phyloP scores from a whole-genome alignment of 2,113 vertebrate genomes.

The Saguinus midas region DNA sequence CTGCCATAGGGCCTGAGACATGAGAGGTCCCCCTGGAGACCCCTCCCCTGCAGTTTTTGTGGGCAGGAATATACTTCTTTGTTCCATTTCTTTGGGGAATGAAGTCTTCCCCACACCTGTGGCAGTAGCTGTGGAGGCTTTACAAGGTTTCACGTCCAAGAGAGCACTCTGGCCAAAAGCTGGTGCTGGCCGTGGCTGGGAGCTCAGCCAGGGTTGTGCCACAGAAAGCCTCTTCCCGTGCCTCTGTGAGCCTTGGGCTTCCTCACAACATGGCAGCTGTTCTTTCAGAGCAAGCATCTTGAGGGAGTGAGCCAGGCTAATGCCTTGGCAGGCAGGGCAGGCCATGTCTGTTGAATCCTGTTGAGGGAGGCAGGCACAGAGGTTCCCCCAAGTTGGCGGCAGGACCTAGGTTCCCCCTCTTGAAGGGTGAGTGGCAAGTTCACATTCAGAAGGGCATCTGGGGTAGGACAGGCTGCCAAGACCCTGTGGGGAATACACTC shows the following conservation, averaged over 20 bases:
- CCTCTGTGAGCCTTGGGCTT: background rate
- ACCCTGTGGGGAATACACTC: too few relatives aligned
- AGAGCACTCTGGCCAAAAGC: rapidly evolving
- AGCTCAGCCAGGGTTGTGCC: background rate
- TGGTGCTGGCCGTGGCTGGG: background rate
- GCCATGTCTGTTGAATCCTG: background rate
- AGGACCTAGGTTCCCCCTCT: too few relatives aligned
- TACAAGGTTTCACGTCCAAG: background rate
- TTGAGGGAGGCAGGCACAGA: background rate
- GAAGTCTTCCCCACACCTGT: background rate
- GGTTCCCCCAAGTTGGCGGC: background rate
- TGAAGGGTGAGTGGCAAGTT: background rate
- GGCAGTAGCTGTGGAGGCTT: background rate
- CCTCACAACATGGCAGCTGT: background rate
- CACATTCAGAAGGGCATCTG: background rate
- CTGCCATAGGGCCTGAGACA: background rate
- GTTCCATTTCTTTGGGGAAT: background rate
- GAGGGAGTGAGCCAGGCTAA: background rate
- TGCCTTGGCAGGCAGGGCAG: too few relatives aligned
- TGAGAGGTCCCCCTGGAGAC: background rate
- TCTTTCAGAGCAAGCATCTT: background rate
- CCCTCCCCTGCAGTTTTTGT: background rate
- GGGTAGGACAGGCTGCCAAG: too few relatives aligned
- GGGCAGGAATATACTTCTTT: background rate
- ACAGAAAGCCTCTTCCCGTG: background rate